Percentiles rank a stretch among this genome's conserved stretches.
phyloP scores from a whole-genome alignment of 2,888 invertebrate genomes.

The Aphidius colemani region DNA sequence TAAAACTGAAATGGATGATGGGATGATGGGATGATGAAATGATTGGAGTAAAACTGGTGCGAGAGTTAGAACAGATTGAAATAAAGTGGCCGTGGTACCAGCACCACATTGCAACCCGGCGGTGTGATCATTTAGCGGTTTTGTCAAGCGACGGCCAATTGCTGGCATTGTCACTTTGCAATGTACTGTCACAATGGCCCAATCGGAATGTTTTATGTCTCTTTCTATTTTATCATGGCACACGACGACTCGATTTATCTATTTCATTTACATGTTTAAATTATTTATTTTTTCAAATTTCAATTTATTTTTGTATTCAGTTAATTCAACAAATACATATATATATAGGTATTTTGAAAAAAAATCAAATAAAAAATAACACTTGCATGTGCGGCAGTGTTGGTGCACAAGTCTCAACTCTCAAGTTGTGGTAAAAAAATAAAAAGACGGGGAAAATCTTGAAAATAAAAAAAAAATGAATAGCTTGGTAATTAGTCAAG shows the following conservation, averaged over 20 bases:
- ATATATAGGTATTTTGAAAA: no score
- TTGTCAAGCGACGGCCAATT: slow-evolving; percentile 62
- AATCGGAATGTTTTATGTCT: slow-evolving; percentile 59
- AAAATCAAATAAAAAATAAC: not conserved
- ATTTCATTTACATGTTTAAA: not conserved
- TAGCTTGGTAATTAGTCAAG: slow-evolving; percentile 56
- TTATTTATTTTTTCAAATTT: not conserved
- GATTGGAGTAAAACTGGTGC: slow-evolving; percentile 21
- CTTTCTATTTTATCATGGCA: slow-evolving; percentile 40
- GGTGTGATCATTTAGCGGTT: slow-evolving; percentile 60
- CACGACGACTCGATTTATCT: no score
- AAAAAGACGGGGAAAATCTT: no score
- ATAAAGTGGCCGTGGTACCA: slow-evolving; percentile 59
- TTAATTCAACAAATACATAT: no score
- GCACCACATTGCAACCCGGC: slow-evolving; percentile 47
- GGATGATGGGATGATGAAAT: slow-evolving; percentile 13
- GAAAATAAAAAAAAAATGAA: slow-evolving; percentile 41
- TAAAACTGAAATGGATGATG: slow-evolving; percentile 24
- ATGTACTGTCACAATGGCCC: slow-evolving; percentile 59
- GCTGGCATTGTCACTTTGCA: slow-evolving; percentile 60
- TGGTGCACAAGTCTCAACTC: no score
- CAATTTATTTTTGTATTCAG: no score
- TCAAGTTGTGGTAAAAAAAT: no score
- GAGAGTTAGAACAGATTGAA: slow-evolving; percentile 53
- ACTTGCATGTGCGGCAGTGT: no score